Evolutionary conservation across 2,797 vertebrate genomes (phyloP), one percentile per base, ranked within the genome.

Genomic region (Buceros bicornis): DNA sequence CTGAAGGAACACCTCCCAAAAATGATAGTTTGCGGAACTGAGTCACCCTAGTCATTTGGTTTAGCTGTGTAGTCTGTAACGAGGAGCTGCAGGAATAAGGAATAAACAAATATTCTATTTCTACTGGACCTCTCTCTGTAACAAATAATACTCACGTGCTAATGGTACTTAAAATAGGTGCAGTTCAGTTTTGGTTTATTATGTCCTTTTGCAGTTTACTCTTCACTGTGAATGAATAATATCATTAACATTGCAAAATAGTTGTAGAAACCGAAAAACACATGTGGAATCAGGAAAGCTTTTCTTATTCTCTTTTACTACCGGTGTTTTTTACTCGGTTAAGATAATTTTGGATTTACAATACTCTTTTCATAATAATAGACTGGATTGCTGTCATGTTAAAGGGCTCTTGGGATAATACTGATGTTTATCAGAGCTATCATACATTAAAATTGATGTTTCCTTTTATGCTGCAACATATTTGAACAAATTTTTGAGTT

Each of bases 401-500:
- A 60, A 92, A 94, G 26, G 29, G 25, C 64, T 89, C 22, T 70
- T 90, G 47, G 24, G 22, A 19, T 73, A 93, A 70, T 33, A 47
- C 22, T 57, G 31, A 50, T 54, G 28, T 70, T 71, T 86, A 64
- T 80, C 40, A 79, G 79, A 67, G 58, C 8, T 62, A n/a, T 73
- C 20, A 13, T 43, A 42, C 1, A 1, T 82, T 72, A 53, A 57
- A 88, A 58, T 16, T 50, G 17, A 53, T 82, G 22, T 6, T 94
- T 89, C 20, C 16, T 35, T 88, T 90, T 70, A 43, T 47, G 16
- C 16, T 54, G 13, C 24, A 83, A 58, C 82, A 25, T 77, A 86
- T 82, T 87, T 87, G 13, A 90, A 92, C 10, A 35, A 70, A 47
- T 69, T 90, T 76, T 85, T 89, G n/a, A 87, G 11, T 89, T 72